Percentiles rank a stretch among this genome's conserved stretches.
These are phyloP conservation scores for Fragum sueziense DNA, from an alignment of 2,888 invertebrate genomes.

Conservation along the genomic window DNA sequence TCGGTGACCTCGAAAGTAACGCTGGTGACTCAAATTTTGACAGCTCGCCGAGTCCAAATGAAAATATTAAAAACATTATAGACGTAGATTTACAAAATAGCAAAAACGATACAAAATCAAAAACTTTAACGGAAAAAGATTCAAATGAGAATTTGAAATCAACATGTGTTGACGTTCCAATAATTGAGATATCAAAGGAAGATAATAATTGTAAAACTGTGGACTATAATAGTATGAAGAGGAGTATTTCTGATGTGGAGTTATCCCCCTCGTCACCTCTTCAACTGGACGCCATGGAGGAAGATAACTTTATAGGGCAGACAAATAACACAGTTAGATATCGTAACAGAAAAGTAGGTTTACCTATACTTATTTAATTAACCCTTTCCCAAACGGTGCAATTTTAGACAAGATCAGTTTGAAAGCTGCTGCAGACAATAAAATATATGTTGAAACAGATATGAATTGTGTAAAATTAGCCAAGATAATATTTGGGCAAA, in stretches of 20 bases:
- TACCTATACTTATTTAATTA: too few relatives aligned
- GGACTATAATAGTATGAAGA: constrained; percentile 48
- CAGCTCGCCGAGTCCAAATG: constrained; percentile 67
- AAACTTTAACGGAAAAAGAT: constrained; percentile 71
- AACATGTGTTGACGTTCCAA: constrained; percentile 59
- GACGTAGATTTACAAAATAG: constrained; percentile 67
- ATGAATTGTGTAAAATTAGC: too few relatives aligned
- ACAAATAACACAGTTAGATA: constrained; percentile 37
- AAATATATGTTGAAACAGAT: too few relatives aligned
- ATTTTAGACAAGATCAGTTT: too few relatives aligned
- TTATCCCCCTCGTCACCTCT: constrained; percentile 48
- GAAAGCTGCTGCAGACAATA: too few relatives aligned
- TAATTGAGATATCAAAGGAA: constrained; percentile 62
- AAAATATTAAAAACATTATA: constrained; percentile 58
- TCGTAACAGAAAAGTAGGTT: constrained; percentile 46
- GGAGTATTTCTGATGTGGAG: constrained; percentile 58
- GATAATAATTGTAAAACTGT: constrained; percentile 59
- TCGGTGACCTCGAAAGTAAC: constrained; percentile 77
- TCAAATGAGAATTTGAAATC: constrained; percentile 77
- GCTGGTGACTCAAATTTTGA: constrained; percentile 70
- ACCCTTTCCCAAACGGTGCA: too few relatives aligned
- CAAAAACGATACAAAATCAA: constrained; percentile 68
- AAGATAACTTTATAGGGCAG: constrained; percentile 58
- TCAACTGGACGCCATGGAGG: constrained; percentile 52
- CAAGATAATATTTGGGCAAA: too few relatives aligned